phyloP scores from a whole-genome alignment of 2,113 vertebrate species.

The Columbina picui region DNA sequence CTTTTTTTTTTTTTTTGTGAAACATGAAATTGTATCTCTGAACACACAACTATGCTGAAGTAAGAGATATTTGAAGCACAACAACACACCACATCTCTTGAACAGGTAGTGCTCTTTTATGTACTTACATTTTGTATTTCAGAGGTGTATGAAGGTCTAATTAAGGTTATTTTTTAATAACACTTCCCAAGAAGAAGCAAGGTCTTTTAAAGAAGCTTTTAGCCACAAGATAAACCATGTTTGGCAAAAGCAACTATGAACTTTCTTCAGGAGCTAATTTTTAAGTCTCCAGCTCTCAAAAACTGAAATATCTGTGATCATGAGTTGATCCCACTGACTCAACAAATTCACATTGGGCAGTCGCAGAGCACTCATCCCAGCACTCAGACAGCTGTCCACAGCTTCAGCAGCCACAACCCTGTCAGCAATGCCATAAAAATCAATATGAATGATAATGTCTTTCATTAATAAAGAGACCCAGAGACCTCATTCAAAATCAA shows the following conservation, averaged over 20 bases:
- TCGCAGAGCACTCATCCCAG: background rate
- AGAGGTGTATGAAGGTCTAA: background rate
- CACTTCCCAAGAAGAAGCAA: background rate
- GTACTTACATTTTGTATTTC: background rate
- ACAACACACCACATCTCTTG: background rate
- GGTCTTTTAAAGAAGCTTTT: background rate
- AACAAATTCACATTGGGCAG: background rate
- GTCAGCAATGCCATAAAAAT: background rate
- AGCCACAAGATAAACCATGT: background rate
- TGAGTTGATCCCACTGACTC: background rate
- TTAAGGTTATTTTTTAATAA: background rate
- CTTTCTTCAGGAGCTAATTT: background rate
- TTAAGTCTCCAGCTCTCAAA: background rate
- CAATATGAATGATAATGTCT: fast-evolving
- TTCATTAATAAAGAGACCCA: background rate
- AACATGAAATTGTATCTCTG: background rate
- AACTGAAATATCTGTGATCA: background rate
- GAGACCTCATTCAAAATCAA: background rate
- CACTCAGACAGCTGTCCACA: background rate
- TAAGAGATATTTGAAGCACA: background rate
- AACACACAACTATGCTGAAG: background rate
- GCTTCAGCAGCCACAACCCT: background rate
- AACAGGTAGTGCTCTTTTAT: background rate
- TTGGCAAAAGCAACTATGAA: background rate
- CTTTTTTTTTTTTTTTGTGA: background rate